A percentile compares a stretch with the other conserved stretches of the same genome.
These are phyloP conservation scores for Halocynthia roretzi DNA, from an alignment of 23 tunicate species.

Conservation along the genomic window DNA sequence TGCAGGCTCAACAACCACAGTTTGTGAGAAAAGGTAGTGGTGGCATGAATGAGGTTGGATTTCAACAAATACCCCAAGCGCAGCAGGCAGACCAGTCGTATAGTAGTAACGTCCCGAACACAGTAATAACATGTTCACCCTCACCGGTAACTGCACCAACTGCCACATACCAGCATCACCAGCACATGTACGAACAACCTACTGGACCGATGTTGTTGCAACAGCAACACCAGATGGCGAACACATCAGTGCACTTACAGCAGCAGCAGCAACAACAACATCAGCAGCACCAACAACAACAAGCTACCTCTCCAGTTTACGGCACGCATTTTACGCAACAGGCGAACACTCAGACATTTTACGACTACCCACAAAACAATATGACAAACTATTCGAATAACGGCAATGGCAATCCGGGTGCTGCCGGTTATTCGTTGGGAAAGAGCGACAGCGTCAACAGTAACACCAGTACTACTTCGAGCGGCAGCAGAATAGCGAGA, in stretches of 20 bases:
- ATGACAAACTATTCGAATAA: not conserved
- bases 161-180: not conserved
- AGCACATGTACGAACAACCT: not conserved
- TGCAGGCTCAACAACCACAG: constrained; percentile 2
- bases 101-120: not conserved
- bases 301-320: constrained; percentile 9
- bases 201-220: not conserved
- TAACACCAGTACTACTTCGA: constrained; percentile 26
- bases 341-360: not conserved
- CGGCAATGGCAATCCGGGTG: not conserved
- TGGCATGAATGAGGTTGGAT: not conserved
- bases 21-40: constrained; percentile 1
- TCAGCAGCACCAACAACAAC: not conserved
- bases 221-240: not conserved
- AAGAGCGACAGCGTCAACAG: constrained; percentile 24
- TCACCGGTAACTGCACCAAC: not conserved
- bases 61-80: not conserved
- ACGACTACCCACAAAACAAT: too few species aligned
- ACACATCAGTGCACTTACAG: not conserved
- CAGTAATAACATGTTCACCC: not conserved
- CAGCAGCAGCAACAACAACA: not conserved
- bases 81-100: constrained; percentile 2
- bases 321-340: not conserved
- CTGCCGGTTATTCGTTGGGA: constrained; percentile 3
- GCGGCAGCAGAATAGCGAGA: constrained; percentile 39